Percentiles rank a stretch among this genome's conserved stretches.
Evolutionary conservation across 2,113 vertebrate genomes (phyloP).

Genomic region (Sciurus niger): DNA sequence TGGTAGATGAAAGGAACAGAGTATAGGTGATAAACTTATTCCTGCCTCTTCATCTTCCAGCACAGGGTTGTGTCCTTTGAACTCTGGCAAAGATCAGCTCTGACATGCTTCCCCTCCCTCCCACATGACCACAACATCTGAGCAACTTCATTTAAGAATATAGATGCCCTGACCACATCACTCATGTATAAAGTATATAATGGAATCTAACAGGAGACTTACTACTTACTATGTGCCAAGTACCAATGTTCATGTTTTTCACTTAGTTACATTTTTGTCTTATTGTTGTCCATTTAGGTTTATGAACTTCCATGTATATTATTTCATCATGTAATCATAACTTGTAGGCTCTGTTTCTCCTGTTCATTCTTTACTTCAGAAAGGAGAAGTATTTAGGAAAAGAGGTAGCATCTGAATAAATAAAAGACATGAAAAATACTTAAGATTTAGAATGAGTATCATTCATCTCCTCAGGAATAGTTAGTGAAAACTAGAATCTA

Average conservation of each 20-base stretch:
- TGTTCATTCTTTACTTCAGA: slow-evolving; percentile 12
- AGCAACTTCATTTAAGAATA: neutral
- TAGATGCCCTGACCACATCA: neutral
- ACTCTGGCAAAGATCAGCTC: neutral
- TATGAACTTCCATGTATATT: neutral
- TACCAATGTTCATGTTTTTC: neutral
- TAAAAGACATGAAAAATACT: neutral
- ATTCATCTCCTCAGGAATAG: neutral
- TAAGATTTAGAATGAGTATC: slow-evolving; percentile 15
- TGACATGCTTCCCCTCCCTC: neutral
- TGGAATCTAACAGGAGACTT: neutral
- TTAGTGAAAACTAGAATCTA: neutral
- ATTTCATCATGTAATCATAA: slow-evolving; percentile 20
- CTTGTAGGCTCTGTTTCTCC: neutral
- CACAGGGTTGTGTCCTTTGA: neutral
- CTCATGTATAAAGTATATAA: neutral
- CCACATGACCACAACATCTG: neutral
- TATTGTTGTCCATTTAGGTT: neutral
- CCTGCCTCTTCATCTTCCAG: neutral
- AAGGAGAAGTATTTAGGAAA: neutral
- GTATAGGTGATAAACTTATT: neutral
- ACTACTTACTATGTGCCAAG: neutral
- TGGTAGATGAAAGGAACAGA: neutral
- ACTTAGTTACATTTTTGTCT: neutral
- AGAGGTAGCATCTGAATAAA: neutral